Evolutionary conservation across 2,113 vertebrate species (phyloP).

Genomic region (Pitta sordida): DNA sequence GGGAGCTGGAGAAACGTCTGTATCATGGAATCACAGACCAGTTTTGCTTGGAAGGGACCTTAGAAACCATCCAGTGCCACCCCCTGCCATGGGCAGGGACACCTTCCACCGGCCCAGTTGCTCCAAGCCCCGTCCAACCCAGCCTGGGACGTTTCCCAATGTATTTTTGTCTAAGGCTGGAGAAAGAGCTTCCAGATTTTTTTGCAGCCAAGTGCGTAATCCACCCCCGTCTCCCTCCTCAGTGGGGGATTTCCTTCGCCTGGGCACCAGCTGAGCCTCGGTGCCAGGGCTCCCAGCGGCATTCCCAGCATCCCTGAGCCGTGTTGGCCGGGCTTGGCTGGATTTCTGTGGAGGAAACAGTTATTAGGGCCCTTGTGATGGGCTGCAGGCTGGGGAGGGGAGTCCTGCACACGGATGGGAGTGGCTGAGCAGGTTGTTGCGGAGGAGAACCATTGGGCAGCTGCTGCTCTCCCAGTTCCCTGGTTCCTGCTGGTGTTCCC

Average conservation of each 20-base stretch:
- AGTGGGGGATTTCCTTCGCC: neutral
- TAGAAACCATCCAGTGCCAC: neutral
- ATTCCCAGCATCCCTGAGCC: neutral
- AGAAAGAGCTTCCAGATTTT: neutral
- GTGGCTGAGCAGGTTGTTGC: neutral
- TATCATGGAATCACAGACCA: neutral
- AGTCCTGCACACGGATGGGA: neutral
- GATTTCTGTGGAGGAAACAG: neutral
- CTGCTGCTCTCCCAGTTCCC: neutral
- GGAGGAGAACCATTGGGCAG: neutral
- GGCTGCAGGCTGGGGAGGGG: neutral
- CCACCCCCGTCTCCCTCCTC: neutral
- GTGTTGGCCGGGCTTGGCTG: neutral
- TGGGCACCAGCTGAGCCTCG: neutral
- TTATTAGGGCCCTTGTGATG: neutral
- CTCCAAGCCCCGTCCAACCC: fast-evolving
- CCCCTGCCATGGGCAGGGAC: neutral
- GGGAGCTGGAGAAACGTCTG: neutral
- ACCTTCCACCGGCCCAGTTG: fast-evolving
- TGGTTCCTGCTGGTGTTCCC: fast-evolving
- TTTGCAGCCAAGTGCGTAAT: neutral
- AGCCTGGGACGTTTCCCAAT: neutral
- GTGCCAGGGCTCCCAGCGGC: neutral
- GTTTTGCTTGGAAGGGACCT: neutral
- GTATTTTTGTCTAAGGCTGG: neutral